A percentile compares a stretch with the other conserved stretches of the same genome.
Conservation (phyloP, 2,888 invertebrate genomes). For the Rotaria magnacalcarata region DNA sequence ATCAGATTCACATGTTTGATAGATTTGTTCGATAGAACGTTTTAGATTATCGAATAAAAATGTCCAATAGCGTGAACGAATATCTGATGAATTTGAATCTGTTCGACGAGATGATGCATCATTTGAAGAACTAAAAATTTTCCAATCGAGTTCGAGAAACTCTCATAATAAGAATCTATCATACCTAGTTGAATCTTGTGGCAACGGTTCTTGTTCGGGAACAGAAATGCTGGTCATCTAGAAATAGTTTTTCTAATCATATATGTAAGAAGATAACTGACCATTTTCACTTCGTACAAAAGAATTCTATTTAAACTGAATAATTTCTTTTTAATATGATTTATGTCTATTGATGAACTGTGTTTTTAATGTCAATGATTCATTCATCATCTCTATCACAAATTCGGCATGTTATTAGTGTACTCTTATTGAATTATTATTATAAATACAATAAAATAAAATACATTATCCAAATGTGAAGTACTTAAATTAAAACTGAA, state of each 20-base stretch:
- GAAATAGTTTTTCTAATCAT: not conserved
- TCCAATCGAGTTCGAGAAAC: not conserved
- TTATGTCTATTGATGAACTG: no score
- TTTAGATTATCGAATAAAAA: slow-evolving; percentile 86
- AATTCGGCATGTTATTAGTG: no score
- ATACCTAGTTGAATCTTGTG: not conserved
- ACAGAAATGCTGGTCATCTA: not conserved
- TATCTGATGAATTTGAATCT: slow-evolving; percentile 62
- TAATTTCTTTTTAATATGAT: no score
- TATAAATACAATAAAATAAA: no score
- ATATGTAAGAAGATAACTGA: no score
- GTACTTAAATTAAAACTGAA: no score
- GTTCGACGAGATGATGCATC: not conserved
- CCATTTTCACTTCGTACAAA: no score
- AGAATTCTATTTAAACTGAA: no score
- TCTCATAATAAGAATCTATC: not conserved
- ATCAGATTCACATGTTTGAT: slow-evolving; percentile 88
- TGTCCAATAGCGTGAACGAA: slow-evolving; percentile 89
- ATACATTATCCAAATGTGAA: no score
- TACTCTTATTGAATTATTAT: no score
- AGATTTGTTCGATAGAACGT: slow-evolving; percentile 86
- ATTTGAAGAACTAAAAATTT: not conserved
- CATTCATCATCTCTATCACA: no score
- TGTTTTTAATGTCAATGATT: no score
- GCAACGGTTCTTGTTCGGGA: not conserved